Conservation (phyloP, 2,113 vertebrate species). For the Butorides virescens region DNA sequence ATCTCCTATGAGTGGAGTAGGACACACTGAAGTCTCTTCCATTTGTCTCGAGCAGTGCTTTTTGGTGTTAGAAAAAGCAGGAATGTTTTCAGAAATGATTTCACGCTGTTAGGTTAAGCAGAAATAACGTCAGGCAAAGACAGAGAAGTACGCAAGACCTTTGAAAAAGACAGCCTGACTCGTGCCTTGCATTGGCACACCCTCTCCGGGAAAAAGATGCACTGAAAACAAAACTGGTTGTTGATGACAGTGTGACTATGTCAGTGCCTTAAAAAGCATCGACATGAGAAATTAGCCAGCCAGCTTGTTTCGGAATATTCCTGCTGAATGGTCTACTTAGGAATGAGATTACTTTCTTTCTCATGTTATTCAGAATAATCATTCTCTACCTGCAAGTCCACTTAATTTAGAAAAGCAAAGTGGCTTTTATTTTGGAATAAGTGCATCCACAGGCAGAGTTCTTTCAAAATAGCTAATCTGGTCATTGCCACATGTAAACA, state of each 20-base stretch:
- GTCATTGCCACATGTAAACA: conserved; percentile 19
- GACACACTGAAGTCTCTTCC: neutral
- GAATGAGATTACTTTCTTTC: neutral
- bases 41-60: neutral
- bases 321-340: neutral
- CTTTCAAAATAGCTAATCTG: conserved; percentile 41
- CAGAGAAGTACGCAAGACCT: neutral
- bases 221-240: neutral
- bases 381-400: neutral
- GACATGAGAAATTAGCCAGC: neutral
- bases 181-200: neutral
- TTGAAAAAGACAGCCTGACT: neutral
- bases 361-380: neutral
- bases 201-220: neutral
- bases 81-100: neutral
- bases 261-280: neutral
- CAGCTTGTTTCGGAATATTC: neutral
- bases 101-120: neutral
- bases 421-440: conserved; percentile 43
- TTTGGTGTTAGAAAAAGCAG: neutral
- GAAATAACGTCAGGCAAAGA: neutral
- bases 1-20: neutral
- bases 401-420: neutral
- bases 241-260: neutral
- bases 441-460: neutral